A percentile compares a stretch with the other conserved stretches of the same genome.
These are phyloP conservation scores for Rotaria magnacalcarata DNA, from an alignment of 2,888 invertebrate species.

Conservation along the genomic window DNA sequence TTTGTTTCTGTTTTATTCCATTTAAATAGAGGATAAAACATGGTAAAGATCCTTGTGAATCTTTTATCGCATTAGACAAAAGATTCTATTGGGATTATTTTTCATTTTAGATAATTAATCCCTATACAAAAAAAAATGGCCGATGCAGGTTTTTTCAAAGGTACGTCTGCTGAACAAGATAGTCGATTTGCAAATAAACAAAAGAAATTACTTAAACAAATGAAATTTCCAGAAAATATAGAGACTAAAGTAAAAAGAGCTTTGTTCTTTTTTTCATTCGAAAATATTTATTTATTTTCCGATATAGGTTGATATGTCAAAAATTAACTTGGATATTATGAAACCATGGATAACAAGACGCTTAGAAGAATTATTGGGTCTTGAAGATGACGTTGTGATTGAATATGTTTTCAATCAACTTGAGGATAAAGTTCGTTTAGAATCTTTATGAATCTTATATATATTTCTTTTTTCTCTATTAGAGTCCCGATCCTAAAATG, in stretches of 20 bases:
- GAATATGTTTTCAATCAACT: slow-evolving; percentile 98
- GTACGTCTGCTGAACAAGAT: slow-evolving; percentile 96
- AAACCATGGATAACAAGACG: slow-evolving; percentile 98
- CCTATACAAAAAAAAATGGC: slow-evolving; percentile 50
- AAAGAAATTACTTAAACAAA: slow-evolving; percentile 94
- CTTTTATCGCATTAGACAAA: too few species aligned
- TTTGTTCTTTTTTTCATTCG: neutral
- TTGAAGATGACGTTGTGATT: slow-evolving; percentile 97
- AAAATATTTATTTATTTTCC: neutral
- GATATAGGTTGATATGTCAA: slow-evolving; percentile 86
- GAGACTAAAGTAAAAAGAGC: slow-evolving; percentile 72
- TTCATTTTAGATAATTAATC: neutral
- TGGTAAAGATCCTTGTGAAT: too few species aligned
- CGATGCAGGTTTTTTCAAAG: slow-evolving; percentile 62
- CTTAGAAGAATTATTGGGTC: slow-evolving; percentile 87
- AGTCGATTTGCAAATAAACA: slow-evolving; percentile 98
- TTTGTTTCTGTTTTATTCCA: slow-evolving; percentile 40
- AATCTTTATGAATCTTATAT: neutral
- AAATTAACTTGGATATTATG: slow-evolving; percentile 91
- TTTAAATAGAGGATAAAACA: too few species aligned
- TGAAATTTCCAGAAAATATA: slow-evolving; percentile 92
- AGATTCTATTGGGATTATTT: too few species aligned
- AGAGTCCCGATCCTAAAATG: slow-evolving; percentile 92
- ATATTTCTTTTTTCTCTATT: slow-evolving; percentile 48
- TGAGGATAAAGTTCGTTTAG: slow-evolving; percentile 76